Evolutionary conservation across 2,113 vertebrate species (phyloP), one percentile per base, ranked within the genome.

Genomic region (Nannobrachium achirus): DNA sequence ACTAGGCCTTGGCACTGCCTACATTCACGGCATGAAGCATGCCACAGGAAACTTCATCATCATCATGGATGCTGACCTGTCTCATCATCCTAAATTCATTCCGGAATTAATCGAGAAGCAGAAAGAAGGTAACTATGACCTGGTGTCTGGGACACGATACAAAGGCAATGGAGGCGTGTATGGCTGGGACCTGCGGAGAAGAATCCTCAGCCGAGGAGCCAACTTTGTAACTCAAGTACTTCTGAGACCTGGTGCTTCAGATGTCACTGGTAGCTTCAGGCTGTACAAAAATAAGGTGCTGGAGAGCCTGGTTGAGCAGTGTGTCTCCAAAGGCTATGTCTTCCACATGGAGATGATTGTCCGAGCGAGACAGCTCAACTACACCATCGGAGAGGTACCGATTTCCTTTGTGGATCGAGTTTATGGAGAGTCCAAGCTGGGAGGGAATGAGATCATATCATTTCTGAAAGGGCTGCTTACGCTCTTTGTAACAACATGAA

Each of bases 261-360:
- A 99, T 71, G 92, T 99, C 74, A 99, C 98, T 0, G 98, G 98
- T 79, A 99, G 98, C 73, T 99, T 99, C 92, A 99, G 98, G 77
- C 88, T 99, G 73, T 99, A 99, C 77, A 95, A 94, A 86, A 98
- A 94, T 86, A 92, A 95, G 62, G 96, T 98, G 59, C 79, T 99
- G 63, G 86, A 98, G 90, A 93, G 91, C 56, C 90, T 99, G 81
- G 93, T 98, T 53, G 93, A 95, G 86, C 94, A 90, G 13, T 99
- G 97, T 65, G 94, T 99, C 66, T 98, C 98, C 10, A 98, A 98
- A 84, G 98, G 98, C n/a, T 99, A 99, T 0, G 97, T 99, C 45
- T 99, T 99, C 84, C 97, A 99, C 87, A 99, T 99, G 97, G 98
- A 99, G 83, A 98, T 99, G 95, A 97, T 99, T 44, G 91, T 99